Evolutionary conservation across 2,113 vertebrate species (phyloP).

Genomic region (Xerus inauris): DNA sequence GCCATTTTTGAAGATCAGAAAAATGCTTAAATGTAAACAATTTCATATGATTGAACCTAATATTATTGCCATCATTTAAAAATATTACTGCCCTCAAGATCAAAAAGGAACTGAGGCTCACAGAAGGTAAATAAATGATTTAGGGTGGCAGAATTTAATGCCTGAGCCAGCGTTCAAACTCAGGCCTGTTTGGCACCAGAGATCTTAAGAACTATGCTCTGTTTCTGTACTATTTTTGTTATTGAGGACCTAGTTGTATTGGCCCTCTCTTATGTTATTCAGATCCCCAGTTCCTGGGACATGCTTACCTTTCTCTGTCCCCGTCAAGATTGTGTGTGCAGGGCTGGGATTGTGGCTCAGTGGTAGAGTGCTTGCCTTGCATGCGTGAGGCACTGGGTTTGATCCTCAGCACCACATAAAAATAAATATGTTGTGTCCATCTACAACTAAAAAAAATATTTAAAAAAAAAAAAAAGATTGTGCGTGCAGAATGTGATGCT

Average conservation of each 20-base stretch:
- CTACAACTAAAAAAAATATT: no score
- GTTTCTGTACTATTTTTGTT: neutral
- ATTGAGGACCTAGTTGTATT: neutral
- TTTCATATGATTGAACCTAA: neutral
- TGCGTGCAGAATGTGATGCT: neutral
- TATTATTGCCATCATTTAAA: neutral
- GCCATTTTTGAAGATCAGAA: constrained; percentile 18
- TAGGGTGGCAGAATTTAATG: neutral
- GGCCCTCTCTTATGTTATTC: neutral
- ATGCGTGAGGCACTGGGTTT: no score
- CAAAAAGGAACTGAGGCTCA: neutral
- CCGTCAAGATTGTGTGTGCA: neutral
- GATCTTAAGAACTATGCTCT: neutral
- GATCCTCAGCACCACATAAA: no score
- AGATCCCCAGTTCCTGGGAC: neutral
- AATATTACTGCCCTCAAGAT: neutral
- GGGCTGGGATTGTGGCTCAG: no score
- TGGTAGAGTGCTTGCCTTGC: no score
- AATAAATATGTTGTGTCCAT: no score
- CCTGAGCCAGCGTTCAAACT: neutral
- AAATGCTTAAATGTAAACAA: neutral
- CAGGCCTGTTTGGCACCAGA: neutral
- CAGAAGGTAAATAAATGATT: neutral
- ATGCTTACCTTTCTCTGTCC: neutral
- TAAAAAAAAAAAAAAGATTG: no score